Evolutionary conservation across 1,140 invertebrate genomes (phyloP).

Genomic region (Drosophila subpulchrella): DNA sequence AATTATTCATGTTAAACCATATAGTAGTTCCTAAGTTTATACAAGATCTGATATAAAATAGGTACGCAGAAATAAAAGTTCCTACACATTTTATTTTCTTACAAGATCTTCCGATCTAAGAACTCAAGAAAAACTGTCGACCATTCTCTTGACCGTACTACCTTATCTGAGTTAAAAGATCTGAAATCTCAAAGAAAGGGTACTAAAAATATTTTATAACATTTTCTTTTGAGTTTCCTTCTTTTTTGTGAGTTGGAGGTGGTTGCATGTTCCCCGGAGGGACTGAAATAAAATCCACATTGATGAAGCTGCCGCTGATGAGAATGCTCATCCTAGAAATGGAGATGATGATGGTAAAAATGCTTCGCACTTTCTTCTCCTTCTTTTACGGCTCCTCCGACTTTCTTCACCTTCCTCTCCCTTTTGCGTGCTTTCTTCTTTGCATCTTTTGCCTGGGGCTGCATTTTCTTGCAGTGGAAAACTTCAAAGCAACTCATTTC

Average conservation of each 20-base stretch:
- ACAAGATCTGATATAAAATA: too few relatives aligned
- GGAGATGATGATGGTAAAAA: constrained; percentile 39
- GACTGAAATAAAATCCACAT: constrained; percentile 63
- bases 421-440: constrained; percentile 9
- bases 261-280: constrained; percentile 17
- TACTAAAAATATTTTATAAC: constrained; percentile 7
- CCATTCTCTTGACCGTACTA: too few relatives aligned
- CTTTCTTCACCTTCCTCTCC: constrained; percentile 1
- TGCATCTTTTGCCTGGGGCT: constrained; percentile 22
- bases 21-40: too few relatives aligned
- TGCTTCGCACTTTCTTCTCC: constrained; percentile 27
- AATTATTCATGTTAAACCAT: too few relatives aligned
- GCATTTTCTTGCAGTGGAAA: constrained; percentile 50
- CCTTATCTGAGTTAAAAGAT: background rate
- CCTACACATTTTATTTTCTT: too few relatives aligned
- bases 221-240: constrained; percentile 2
- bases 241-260: background rate
- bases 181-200: constrained; percentile 15
- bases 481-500: constrained; percentile 72
- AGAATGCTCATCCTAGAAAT: constrained; percentile 21
- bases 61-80: too few relatives aligned
- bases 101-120: too few relatives aligned
- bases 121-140: too few relatives aligned
- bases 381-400: constrained; percentile 8
- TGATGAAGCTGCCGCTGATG: constrained; percentile 44